phyloP scores from a whole-genome alignment of 64 coral and sea anemone genomes.

The Orbicella faveolata region DNA sequence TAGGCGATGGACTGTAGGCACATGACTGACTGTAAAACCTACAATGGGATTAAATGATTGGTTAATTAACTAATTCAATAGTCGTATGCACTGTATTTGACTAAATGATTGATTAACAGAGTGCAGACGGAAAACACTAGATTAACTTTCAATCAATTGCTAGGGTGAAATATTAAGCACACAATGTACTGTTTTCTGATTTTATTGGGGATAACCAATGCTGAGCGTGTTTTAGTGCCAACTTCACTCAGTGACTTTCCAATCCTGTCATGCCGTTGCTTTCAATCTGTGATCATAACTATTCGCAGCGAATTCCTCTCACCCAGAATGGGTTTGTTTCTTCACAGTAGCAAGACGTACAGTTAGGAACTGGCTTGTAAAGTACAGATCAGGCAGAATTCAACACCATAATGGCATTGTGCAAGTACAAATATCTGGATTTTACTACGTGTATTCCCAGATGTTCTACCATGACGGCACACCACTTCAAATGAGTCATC shows the following conservation, averaged over 20 bases:
- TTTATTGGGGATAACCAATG: no score
- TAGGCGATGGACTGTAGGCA: no score
- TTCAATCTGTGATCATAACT: not conserved
- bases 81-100: no score
- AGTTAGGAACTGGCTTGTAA: constrained; percentile 30
- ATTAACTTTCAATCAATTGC: no score
- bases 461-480: constrained; percentile 38
- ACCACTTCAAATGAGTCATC: constrained; percentile 37
- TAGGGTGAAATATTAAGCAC: no score
- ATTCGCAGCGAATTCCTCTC: not conserved
- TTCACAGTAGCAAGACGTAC: constrained; percentile 13
- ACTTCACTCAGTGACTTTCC: not conserved
- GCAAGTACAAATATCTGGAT: constrained; percentile 29
- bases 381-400: constrained; percentile 46
- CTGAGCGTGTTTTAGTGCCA: no score
- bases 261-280: not conserved
- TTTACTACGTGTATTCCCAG: constrained; percentile 63
- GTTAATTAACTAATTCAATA: no score
- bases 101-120: no score
- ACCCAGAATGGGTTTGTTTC: not conserved
- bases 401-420: constrained; percentile 13
- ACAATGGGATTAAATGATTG: no score
- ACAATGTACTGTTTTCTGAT: no score
- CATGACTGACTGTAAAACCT: no score
- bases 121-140: no score